These are phyloP conservation scores for Drosophila quinaria DNA, from an alignment of 2,888 invertebrate genomes.

Conservation along the genomic window DNA sequence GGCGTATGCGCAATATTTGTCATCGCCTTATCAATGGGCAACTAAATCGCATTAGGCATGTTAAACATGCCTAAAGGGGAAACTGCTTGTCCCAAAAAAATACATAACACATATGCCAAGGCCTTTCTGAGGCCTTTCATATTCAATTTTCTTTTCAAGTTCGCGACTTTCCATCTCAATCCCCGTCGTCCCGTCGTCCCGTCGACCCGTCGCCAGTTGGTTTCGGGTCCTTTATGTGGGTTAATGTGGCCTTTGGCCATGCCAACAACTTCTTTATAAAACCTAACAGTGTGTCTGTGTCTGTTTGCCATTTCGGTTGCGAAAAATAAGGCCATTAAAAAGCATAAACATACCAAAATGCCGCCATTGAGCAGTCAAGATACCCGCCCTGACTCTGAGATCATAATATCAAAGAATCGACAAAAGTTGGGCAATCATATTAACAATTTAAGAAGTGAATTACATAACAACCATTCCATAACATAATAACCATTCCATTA, in stretches of 20 bases:
- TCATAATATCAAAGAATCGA: slow-evolving; percentile 20
- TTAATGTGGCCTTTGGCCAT: slow-evolving; percentile 46
- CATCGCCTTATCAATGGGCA: slow-evolving; percentile 32
- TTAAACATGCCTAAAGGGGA: slow-evolving; percentile 25
- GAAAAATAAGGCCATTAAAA: slow-evolving; percentile 55
- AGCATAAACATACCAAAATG: slow-evolving; percentile 39
- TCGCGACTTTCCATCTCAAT: slow-evolving; percentile 16
- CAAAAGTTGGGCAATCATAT: slow-evolving; percentile 17
- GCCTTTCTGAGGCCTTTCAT: slow-evolving; percentile 24
- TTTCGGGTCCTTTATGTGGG: slow-evolving; percentile 37
- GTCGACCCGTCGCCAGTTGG: slow-evolving; percentile 9
- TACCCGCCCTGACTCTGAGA: slow-evolving; percentile 5
- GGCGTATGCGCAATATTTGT: slow-evolving; percentile 44
- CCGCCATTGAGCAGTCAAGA: slow-evolving; percentile 7
- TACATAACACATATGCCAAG: slow-evolving; percentile 12
- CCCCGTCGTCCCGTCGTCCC: slow-evolving; percentile 1
- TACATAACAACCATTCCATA: slow-evolving; percentile 33
- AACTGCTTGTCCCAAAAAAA: background rate
- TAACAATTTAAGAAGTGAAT: slow-evolving; percentile 36
- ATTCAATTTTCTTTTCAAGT: slow-evolving; percentile 54
- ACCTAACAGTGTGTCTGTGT: slow-evolving; percentile 12
- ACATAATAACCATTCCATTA: slow-evolving; percentile 18
- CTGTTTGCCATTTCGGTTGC: slow-evolving; percentile 32
- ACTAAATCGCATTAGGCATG: slow-evolving; percentile 49
- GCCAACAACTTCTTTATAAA: slow-evolving; percentile 21